phyloP scores from a whole-genome alignment of 1,140 invertebrate genomes.

The Halictus rubicundus region DNA sequence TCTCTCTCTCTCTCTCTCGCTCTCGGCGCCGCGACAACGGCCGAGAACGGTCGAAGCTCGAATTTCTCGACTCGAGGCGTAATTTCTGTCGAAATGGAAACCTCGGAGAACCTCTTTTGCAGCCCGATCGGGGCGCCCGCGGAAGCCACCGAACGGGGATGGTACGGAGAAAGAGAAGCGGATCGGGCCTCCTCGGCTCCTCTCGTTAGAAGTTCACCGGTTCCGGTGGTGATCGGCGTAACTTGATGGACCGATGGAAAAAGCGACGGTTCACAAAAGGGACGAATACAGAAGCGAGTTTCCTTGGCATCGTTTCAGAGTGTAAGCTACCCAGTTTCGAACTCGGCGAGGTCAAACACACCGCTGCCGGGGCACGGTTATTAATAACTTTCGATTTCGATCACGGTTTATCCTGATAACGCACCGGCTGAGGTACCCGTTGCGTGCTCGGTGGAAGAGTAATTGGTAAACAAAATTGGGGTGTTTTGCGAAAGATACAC shows the following conservation, averaged over 20 bases:
- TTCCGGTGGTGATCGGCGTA: background rate
- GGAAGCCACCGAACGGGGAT: background rate
- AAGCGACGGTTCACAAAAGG: conserved; percentile 1
- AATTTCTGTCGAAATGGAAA: background rate
- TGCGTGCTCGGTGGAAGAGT: too few species aligned
- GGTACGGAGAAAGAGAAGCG: background rate
- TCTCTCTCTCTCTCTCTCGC: too few species aligned
- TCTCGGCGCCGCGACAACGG: too few species aligned
- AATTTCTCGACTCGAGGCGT: too few species aligned
- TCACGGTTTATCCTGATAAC: conserved; percentile 16
- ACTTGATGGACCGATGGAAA: background rate
- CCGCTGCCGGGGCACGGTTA: conserved; percentile 24
- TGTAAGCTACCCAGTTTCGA: conserved; percentile 44
- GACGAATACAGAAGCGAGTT: conserved; percentile 21
- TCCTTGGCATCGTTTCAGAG: conserved; percentile 51
- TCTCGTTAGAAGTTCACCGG: background rate
- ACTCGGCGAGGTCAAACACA: conserved; percentile 45
- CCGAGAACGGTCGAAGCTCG: too few species aligned
- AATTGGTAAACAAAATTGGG: conserved; percentile 6
- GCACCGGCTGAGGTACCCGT: background rate
- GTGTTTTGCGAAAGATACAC: background rate
- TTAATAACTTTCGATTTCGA: conserved; percentile 49
- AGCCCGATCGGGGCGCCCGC: background rate
- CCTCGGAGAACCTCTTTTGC: background rate
- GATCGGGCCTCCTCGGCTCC: background rate